Conservation (phyloP, 2,797 vertebrate species). For the Sebastes minor region DNA sequence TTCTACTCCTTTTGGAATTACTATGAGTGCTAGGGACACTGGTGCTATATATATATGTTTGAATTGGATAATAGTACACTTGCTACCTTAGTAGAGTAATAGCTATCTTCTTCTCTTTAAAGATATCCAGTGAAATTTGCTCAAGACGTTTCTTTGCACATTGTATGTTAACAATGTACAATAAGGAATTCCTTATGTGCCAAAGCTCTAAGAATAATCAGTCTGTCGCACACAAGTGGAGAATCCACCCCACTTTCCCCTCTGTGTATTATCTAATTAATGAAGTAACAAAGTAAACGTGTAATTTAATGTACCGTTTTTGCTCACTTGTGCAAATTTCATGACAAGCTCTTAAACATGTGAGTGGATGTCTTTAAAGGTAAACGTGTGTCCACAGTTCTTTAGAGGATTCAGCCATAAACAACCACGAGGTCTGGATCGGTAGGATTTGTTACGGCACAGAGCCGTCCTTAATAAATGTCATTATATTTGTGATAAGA, state of each 20-base stretch:
- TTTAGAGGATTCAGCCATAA: too few species aligned
- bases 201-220: background rate
- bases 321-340: constrained; percentile 8
- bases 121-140: constrained; percentile 16
- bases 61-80: background rate
- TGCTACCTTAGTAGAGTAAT: background rate
- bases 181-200: background rate
- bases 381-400: background rate
- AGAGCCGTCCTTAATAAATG: background rate
- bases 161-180: background rate
- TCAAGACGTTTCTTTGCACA: background rate
- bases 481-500: background rate
- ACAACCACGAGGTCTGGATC: fast-evolving
- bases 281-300: background rate
- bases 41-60: background rate
- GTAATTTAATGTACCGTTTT: background rate
- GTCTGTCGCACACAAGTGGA: background rate
- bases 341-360: background rate
- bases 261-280: background rate
- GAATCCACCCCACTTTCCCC: background rate
- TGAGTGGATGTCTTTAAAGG: constrained; percentile 2
- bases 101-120: background rate
- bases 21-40: background rate
- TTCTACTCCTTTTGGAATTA: background rate
- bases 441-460: background rate